A percentile compares a stretch with the other conserved stretches of the same genome.
These are phyloP conservation scores for Phoenicopterus ruber DNA, from an alignment of 2,113 vertebrate genomes.

Conservation along the genomic window DNA sequence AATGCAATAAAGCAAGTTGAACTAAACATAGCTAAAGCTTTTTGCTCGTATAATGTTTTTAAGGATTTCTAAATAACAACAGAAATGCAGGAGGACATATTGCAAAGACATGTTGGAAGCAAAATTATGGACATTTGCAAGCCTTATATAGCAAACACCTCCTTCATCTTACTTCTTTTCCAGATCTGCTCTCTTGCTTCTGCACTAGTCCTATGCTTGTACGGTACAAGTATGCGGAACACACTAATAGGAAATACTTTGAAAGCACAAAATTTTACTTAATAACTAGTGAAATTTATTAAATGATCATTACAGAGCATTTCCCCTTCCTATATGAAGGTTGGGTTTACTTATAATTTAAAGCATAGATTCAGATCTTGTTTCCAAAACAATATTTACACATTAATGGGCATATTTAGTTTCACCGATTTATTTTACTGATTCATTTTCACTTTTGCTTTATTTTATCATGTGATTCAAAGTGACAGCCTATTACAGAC, in stretches of 20 bases:
- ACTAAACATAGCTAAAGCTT: not conserved
- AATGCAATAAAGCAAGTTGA: not conserved
- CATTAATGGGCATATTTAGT: not conserved
- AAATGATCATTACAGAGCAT: slow-evolving; percentile 33
- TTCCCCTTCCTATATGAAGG: not conserved
- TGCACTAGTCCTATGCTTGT: not conserved
- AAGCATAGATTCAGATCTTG: not conserved
- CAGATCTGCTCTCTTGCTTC: slow-evolving; percentile 22
- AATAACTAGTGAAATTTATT: slow-evolving; percentile 42
- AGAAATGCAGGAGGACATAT: not conserved
- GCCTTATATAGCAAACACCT: not conserved
- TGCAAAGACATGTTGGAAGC: not conserved
- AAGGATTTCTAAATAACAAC: not conserved
- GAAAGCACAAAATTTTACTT: slow-evolving; percentile 35
- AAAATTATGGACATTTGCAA: slow-evolving; percentile 43
- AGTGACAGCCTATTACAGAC: not conserved
- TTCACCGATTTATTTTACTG: not conserved
- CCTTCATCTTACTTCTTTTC: not conserved
- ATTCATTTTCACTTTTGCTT: not conserved
- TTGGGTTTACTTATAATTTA: slow-evolving; percentile 21
- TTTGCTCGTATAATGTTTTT: not conserved
- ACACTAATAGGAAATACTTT: not conserved
- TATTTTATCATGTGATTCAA: not conserved
- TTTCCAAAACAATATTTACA: not conserved
- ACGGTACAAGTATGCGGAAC: not conserved